These are phyloP conservation scores for Catharus ustulatus DNA, from an alignment of 2,797 vertebrate species.

Conservation along the genomic window DNA sequence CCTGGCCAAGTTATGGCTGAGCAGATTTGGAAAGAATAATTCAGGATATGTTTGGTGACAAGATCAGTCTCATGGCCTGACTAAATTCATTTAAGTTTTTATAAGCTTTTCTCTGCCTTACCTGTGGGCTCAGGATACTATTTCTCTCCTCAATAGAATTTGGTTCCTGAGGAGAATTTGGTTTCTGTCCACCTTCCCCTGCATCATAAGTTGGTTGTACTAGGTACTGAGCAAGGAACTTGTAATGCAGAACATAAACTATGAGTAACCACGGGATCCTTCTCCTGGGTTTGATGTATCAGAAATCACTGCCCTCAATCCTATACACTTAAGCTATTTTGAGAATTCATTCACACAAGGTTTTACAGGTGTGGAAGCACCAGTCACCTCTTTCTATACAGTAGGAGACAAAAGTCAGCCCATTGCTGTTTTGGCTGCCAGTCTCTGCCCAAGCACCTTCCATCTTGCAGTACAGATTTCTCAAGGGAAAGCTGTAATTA, in stretches of 20 bases:
- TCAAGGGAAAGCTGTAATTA: not conserved
- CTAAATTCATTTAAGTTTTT: not conserved
- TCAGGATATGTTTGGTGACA: not conserved
- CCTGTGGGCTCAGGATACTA: not conserved
- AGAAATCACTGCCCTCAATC: not conserved
- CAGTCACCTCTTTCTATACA: not conserved
- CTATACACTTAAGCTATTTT: not conserved
- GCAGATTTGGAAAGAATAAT: not conserved
- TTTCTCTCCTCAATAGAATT: not conserved
- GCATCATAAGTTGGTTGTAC: not conserved
- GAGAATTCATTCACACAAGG: not conserved
- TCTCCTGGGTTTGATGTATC: not conserved
- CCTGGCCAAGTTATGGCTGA: not conserved
- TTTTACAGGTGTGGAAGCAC: not conserved
- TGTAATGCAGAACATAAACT: not conserved
- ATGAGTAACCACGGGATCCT: not conserved
- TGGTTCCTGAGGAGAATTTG: not conserved
- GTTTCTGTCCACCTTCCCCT: not conserved
- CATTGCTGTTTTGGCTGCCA: not conserved
- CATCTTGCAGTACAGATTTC: not conserved
- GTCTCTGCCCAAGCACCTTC: not conserved
- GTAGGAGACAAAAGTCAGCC: not conserved
- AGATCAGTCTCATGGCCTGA: not conserved
- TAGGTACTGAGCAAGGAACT: not conserved
- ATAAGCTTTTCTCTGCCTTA: not conserved